Base-by-base conservation (phyloP, 2,797 vertebrate species). In the Manis javanica region DNA sequence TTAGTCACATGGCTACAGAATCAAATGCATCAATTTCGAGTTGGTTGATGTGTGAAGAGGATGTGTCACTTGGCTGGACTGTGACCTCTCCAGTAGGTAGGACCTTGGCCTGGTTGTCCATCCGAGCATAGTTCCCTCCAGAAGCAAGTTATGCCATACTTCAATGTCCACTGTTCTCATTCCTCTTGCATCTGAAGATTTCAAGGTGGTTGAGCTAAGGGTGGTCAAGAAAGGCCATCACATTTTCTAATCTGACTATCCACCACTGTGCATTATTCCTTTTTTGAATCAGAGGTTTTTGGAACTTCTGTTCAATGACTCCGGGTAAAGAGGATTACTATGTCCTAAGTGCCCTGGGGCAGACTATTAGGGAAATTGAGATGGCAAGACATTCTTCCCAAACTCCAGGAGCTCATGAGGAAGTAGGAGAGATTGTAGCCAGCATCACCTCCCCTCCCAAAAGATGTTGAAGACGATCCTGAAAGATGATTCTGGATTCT, bases 401-500 rank as follows among this genome's bases (percentile, higher is more conserved):
- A 74, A 53, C 23, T 34, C 72, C 79, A 74, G 75, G 24, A 86
- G 66, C 59, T 86, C 68, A 37, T 19, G 49, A 78, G n/a, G 31
- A 78, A 42, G 21, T 26, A 71, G 39, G 4, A 14, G 37, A 64
- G 21, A 63, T 15, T 1, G 18, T 8, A 72, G 19, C 29, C 7
- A 79, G 34, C 66, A 74, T 23, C 37, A 57, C 63, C 31, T 64
- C 57, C 12, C 72, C 21, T 42, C 61, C 59, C 72, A 83, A 66
- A 86, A 63, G 19, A 81, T 14, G 68, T 59, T 53, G 18, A 77
- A 61, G 42, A 61, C 26, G 63, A 46, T 4, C 19, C 15, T 77
- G 61, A 86, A 37, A 26, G 64, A 97, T 77, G 63, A 37, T 92
- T 94, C 79, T 96, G 51, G 77, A 92, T 75, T 91, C 93, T 81